A percentile compares a stretch with the other conserved stretches of the same genome.
Evolutionary conservation across 2,113 vertebrate genomes (phyloP).

Genomic region (Chamaea fasciata): DNA sequence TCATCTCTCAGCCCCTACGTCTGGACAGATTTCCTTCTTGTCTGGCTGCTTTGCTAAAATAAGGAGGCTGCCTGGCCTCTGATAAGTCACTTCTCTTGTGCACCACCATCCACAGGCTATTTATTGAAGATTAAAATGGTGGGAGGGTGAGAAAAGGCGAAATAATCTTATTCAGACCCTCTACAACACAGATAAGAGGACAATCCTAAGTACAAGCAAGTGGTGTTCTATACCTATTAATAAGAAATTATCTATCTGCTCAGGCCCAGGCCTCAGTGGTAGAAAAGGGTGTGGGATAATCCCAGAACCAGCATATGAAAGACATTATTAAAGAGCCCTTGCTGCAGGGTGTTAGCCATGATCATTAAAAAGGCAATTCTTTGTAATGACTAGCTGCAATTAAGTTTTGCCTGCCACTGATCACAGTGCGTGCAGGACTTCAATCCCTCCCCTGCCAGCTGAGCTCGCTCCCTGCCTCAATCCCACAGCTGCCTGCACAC

Average conservation of each 20-base stretch:
- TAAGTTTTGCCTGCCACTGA: not conserved
- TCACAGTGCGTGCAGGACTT: not conserved
- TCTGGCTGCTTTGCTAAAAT: slow-evolving; percentile 46
- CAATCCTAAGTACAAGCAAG: not conserved
- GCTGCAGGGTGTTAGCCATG: not conserved
- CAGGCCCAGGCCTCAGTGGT: not conserved
- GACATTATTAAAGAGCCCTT: not conserved
- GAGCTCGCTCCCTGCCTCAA: not conserved
- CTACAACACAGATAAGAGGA: not conserved
- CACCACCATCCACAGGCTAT: not conserved
- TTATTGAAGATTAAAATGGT: slow-evolving; percentile 7
- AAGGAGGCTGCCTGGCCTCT: not conserved
- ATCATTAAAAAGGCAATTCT: not conserved
- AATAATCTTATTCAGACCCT: slow-evolving; percentile 10
- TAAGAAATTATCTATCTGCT: not conserved
- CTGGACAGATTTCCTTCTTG: slow-evolving; percentile 47
- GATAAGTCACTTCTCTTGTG: not conserved
- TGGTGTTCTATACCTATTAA: not conserved
- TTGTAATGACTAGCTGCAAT: not conserved
- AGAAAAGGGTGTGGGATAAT: not conserved
- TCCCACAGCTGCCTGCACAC: not conserved
- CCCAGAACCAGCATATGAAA: not conserved
- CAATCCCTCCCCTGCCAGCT: not conserved
- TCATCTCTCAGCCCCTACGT: not conserved
- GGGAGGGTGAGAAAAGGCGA: not conserved